Conservation (phyloP, 2,113 vertebrate species). For the Aegithalos caudatus region DNA sequence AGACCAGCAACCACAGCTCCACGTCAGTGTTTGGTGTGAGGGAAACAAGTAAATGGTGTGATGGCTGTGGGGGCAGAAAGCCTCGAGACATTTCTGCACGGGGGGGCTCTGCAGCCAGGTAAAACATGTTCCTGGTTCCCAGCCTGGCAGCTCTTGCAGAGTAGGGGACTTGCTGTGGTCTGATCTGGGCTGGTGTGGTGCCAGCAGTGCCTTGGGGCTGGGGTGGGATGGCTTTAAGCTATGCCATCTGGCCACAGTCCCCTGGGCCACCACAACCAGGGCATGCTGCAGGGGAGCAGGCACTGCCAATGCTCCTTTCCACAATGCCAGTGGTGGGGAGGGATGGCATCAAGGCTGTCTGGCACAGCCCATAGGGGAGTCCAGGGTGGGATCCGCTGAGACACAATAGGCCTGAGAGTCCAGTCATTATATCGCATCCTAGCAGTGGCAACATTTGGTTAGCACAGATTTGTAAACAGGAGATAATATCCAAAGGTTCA, state of each 20-base stretch:
- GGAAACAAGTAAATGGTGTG: neutral
- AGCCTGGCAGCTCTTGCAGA: neutral
- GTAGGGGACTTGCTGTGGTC: neutral
- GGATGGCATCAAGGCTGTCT: neutral
- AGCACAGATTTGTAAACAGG: neutral
- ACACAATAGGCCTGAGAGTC: neutral
- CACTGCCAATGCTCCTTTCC: neutral
- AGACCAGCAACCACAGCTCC: neutral
- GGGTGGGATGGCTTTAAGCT: neutral
- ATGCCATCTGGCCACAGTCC: conserved; percentile 8
- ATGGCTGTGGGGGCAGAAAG: neutral
- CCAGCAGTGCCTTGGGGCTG: conserved; percentile 20
- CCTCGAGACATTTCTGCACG: neutral
- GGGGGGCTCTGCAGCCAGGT: neutral
- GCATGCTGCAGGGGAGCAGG: neutral
- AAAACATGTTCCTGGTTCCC: neutral
- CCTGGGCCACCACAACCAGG: neutral
- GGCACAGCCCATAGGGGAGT: neutral
- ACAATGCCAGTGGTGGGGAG: neutral
- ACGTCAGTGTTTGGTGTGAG: accelerated
- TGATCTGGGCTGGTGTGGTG: neutral
- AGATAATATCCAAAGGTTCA: neutral
- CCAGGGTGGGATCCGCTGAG: neutral
- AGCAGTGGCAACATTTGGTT: neutral
- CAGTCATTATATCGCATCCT: accelerated